Evolutionary conservation across 2,797 vertebrate species (phyloP).

Genomic region (Chelmon rostratus): DNA sequence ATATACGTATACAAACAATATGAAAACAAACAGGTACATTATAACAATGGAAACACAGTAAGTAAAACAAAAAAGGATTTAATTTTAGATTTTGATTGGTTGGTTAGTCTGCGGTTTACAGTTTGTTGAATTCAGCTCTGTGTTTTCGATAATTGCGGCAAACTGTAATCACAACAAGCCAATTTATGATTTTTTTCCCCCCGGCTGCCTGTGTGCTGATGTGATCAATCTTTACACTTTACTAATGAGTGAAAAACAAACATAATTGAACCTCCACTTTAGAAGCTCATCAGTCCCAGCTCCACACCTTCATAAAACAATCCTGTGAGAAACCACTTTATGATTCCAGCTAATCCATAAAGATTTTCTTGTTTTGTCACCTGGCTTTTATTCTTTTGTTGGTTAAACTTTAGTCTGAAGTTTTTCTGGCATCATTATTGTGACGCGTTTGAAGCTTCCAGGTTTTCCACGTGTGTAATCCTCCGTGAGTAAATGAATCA

Average conservation of each 20-base stretch:
- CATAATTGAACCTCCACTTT: conserved; percentile 33
- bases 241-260: conserved; percentile 54
- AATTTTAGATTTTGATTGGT: conserved; percentile 28
- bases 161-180: conserved; percentile 60
- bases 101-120: conserved; percentile 6
- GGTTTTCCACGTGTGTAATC: neutral
- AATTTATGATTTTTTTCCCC: conserved; percentile 40
- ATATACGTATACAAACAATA: neutral
- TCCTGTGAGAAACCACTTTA: conserved; percentile 4
- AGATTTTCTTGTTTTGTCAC: neutral
- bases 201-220: conserved; percentile 38
- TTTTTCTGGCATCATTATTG: neutral
- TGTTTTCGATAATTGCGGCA: conserved; percentile 60
- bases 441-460: neutral
- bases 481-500: neutral
- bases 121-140: conserved; percentile 34
- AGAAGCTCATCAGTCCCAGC: conserved; percentile 17
- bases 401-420: neutral
- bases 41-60: neutral
- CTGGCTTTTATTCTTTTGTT: conserved; percentile 8
- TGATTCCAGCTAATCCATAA: conserved; percentile 4
- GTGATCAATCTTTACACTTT: conserved; percentile 57
- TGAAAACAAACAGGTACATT: too few species aligned
- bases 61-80: neutral
- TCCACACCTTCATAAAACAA: neutral